Conservation (phyloP, 1,140 invertebrate genomes). For the Drosophila insularis region DNA sequence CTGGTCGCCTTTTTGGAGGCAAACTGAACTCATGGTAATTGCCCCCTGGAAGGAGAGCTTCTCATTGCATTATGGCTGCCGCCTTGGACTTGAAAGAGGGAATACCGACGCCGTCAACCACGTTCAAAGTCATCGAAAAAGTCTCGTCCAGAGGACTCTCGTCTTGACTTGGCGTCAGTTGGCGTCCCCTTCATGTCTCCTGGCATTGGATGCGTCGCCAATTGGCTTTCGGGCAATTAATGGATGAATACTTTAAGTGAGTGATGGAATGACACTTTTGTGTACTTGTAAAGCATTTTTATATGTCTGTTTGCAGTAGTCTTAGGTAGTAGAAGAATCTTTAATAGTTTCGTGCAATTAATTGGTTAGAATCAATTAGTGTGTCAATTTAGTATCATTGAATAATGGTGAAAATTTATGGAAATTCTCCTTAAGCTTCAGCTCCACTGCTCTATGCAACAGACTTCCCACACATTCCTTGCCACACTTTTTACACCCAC, state of each 20-base stretch:
- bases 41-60: slow-evolving; percentile 47
- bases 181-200: slow-evolving; percentile 41
- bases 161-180: slow-evolving; percentile 39
- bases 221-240: slow-evolving; percentile 78
- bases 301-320: slow-evolving; percentile 31
- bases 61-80: slow-evolving; percentile 79
- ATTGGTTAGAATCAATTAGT: slow-evolving; percentile 68
- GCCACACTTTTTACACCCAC: slow-evolving; percentile 55
- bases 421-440: slow-evolving; percentile 54
- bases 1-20: not conserved
- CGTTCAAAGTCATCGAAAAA: not conserved
- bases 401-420: slow-evolving; percentile 64
- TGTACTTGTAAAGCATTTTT: slow-evolving; percentile 81
- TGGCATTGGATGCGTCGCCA: slow-evolving; percentile 2
- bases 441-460: not conserved
- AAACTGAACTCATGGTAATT: slow-evolving; percentile 70
- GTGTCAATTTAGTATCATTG: slow-evolving; percentile 43
- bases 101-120: slow-evolving; percentile 39
- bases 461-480: slow-evolving; percentile 34
- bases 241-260: slow-evolving; percentile 82
- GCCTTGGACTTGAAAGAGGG: slow-evolving; percentile 68
- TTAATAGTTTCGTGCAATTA: slow-evolving; percentile 51
- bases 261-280: slow-evolving; percentile 82
- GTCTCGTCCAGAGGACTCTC: not conserved
- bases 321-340: slow-evolving; percentile 43